phyloP scores from a whole-genome alignment of 2,888 invertebrate genomes.

The Pecten maximus region DNA sequence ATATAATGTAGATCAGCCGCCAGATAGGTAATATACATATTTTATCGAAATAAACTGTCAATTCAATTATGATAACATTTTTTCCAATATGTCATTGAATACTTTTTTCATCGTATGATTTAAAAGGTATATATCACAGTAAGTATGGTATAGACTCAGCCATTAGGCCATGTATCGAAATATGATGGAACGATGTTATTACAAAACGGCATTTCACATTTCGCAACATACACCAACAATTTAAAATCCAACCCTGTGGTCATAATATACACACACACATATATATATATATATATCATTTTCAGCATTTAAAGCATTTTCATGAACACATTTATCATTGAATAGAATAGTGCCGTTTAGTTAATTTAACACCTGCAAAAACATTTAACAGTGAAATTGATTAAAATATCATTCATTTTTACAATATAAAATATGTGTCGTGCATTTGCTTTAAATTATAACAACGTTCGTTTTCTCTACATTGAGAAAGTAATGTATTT shows the following conservation, averaged over 20 bases:
- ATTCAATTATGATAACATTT: background rate
- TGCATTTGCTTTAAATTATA: no score
- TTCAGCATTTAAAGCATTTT: background rate
- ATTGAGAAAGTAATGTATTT: background rate
- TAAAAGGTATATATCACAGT: background rate
- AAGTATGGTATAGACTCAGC: background rate
- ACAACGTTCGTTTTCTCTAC: background rate
- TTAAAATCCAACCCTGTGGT: background rate
- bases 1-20: background rate
- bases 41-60: background rate
- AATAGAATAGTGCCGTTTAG: background rate
- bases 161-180: background rate
- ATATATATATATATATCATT: background rate
- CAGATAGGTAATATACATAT: background rate
- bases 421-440: no score
- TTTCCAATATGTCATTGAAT: background rate
- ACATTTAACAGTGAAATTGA: no score
- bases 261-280: no score
- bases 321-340: background rate
- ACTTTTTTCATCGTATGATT: background rate
- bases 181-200: background rate
- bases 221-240: background rate
- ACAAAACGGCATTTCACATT: background rate
- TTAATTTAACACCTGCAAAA: background rate
- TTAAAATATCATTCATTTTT: no score